Evolutionary conservation across 2,888 invertebrate species (phyloP), one percentile per base, ranked within the genome.

Genomic region (Coleophora flavipennella): DNA sequence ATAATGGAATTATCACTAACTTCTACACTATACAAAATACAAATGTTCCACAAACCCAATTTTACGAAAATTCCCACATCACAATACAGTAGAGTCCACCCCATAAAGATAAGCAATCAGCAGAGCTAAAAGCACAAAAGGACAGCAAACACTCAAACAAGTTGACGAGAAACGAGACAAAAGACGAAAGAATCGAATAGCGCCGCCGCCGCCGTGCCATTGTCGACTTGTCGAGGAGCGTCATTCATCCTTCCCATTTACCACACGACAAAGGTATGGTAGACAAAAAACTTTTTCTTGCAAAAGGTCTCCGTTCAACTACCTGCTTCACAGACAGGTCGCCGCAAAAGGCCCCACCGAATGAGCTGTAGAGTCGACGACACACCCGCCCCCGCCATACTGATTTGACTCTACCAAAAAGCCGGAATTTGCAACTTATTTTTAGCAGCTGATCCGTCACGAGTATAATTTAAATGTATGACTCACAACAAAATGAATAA

Each of bases 311-410:
- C 20, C 13, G 67, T 65, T 56, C 54, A 62, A 62, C 78, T 81
- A 81, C 81, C 81, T 81, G 79, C 70, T 59, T 59, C 50, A 62
- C 57, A 65, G 58, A 58, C 54, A 51, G 51, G 48, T 58, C 57
- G 52, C 45, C 47, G 49, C 52, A 58, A 55, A 59, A 61, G 57
- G 51, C 51, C 56, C 59, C 48, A 50, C 44, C 36, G 20, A 31
- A 31, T 35, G 33, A 13, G 39, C 26, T 46, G 36, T 34, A 27
- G 13, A 42, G 64, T 61, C 62, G 68, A 72, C 76, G 76, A 74
- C 72, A 70, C 72, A 68, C 55, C 59, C 52, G 44, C 50, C 48
- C 42, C 47, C 46, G 53, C 52, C 50, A 59, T 47, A 60, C 62
- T 56, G 52, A 52, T 51, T 54, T 53, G 47, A 48, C 42, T 39